phyloP scores from a whole-genome alignment of 2,888 invertebrate species.

The Polymixis lichenea region DNA sequence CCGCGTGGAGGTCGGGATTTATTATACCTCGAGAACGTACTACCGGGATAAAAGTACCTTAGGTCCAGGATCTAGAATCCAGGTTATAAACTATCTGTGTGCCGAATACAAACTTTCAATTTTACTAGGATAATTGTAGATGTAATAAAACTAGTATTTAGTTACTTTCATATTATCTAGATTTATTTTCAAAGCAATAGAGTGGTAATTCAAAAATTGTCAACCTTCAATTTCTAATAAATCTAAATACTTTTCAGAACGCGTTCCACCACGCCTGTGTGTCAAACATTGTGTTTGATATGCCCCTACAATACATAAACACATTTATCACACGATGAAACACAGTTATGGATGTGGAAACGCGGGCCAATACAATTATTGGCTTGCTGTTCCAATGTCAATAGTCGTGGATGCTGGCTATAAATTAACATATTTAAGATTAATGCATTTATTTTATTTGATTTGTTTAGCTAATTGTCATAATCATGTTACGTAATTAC shows the following conservation, averaged over 20 bases:
- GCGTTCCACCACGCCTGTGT: conserved; percentile 33
- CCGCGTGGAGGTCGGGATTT: too few species aligned
- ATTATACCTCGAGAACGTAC: too few species aligned
- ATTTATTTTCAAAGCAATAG: background rate
- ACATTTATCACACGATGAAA: conserved; percentile 73
- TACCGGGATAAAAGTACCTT: too few species aligned
- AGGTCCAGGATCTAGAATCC: too few species aligned
- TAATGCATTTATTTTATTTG: conserved; percentile 68
- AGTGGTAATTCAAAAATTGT: background rate
- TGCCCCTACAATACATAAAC: conserved; percentile 66
- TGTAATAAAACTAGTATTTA: background rate
- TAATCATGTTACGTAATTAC: conserved; percentile 20
- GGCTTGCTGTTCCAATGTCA: conserved; percentile 71
- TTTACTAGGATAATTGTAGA: too few species aligned
- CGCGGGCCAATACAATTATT: conserved; percentile 75
- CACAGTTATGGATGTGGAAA: conserved; percentile 72
- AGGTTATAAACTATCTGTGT: too few species aligned
- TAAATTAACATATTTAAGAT: conserved; percentile 74
- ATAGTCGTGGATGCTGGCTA: conserved; percentile 67
- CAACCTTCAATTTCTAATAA: background rate
- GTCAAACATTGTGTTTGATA: conserved; percentile 63
- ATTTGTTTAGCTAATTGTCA: conserved; percentile 40
- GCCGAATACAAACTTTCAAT: too few species aligned
- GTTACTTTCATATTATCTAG: background rate
- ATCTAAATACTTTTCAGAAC: background rate